These are phyloP conservation scores for Sinocyclocheilus anshuiensis DNA, from an alignment of 2,113 vertebrate species.

Conservation along the genomic window DNA sequence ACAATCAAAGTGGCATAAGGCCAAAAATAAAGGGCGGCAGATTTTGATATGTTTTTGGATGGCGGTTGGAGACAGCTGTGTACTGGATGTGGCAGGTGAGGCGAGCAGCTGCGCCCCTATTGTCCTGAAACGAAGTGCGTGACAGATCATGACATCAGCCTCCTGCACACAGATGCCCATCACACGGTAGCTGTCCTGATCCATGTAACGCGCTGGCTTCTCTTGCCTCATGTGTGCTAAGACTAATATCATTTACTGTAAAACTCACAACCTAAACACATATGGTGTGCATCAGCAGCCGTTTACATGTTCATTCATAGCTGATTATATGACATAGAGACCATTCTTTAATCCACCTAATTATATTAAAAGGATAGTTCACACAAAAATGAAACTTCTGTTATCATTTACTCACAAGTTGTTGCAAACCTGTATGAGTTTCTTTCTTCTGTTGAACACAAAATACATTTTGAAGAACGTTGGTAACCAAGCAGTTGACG, in stretches of 20 bases:
- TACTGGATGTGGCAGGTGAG: slow-evolving; percentile 74
- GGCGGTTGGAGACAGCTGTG: slow-evolving; percentile 67
- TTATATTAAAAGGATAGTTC: neutral
- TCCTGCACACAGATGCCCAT: slow-evolving; percentile 68
- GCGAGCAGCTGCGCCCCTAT: slow-evolving; percentile 67
- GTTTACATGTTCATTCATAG: too few relatives aligned
- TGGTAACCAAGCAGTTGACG: too few relatives aligned
- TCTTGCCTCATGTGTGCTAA: slow-evolving; percentile 62
- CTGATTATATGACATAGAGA: neutral
- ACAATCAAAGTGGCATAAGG: neutral
- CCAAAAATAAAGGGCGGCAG: neutral
- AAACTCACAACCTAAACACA: slow-evolving; percentile 68
- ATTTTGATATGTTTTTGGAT: slow-evolving; percentile 2
- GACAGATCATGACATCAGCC: slow-evolving; percentile 68
- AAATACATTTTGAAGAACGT: too few relatives aligned
- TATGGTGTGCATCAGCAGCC: slow-evolving; percentile 72
- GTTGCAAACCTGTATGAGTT: too few relatives aligned
- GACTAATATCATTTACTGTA: slow-evolving; percentile 72
- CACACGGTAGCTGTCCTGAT: slow-evolving; percentile 73
- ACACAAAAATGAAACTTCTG: too few relatives aligned
- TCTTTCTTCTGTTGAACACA: too few relatives aligned
- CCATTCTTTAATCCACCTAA: neutral
- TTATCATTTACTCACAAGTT: too few relatives aligned
- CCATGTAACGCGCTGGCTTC: slow-evolving; percentile 68
- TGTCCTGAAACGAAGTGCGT: slow-evolving; percentile 63